Evolutionary conservation across 1,140 invertebrate genomes (phyloP), one percentile per base, ranked within the genome.

Genomic region (Drosophila neocordata): DNA sequence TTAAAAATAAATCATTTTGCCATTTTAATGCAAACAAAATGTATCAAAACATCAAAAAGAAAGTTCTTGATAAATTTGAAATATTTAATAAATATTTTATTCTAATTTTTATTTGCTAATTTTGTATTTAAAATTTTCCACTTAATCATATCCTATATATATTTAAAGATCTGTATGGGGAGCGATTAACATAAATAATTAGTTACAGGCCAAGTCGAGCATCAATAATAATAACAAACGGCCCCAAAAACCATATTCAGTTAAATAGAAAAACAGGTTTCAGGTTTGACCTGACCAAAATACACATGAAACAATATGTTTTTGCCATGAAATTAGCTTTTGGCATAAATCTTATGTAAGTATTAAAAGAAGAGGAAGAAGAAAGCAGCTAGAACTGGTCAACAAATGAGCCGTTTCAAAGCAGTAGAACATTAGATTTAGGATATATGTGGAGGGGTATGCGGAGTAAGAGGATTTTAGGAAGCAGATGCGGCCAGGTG

Each of bases 131-230:
- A 31, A 31, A 31, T 31, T 31, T 31, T 31, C 27, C 1, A 31
- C 7, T 31, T 6, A 31, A 31, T 31, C 27, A 31, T 31, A 31
- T 31, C 6, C 6, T 1, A 31, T 6, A 13, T 4, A 41, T 5
- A 41, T 13, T 6, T 7, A 8, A 8, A 44, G 18, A 11, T 41
- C 2, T 31, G 38, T 44, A 5, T 44, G 75, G 83, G 73, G 83
- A 83, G 76, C 83, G 83, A 88, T 88, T 88, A 88, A 83, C 83
- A 88, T 88, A 88, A 88, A 88, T 88, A 88, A 88, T 88, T 88
- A 88, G 83, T 70, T 82, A 81, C 52, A 44, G 62, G 57, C 55
- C 74, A 83, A 87, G 64, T 71, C 69, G 68, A 59, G 52, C 75
- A 63, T 56, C 63, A 71, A 77, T 70, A 71, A 77, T 53, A 51